Conservation (phyloP, 2,888 invertebrate species). For the Ectemnius cavifrons region DNA sequence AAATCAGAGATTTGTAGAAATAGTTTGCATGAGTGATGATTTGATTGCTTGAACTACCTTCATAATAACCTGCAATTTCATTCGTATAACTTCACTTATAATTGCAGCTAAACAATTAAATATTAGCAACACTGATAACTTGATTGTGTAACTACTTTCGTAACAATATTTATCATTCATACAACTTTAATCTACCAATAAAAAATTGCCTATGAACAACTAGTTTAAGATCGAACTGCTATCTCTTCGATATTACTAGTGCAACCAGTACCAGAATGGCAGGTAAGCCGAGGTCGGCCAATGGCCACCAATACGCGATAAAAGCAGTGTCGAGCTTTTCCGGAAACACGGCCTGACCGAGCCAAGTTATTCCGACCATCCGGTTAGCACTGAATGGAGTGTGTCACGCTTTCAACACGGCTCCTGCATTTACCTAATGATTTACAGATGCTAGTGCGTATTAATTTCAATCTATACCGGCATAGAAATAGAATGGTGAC, state of each 20-base stretch:
- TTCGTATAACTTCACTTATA: too few relatives aligned
- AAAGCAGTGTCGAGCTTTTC: constrained; percentile 3
- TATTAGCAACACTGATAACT: too few relatives aligned
- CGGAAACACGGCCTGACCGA: not conserved
- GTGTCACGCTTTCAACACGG: constrained; percentile 69
- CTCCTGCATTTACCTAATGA: constrained; percentile 74
- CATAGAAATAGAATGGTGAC: constrained; percentile 63
- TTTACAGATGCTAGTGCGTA: constrained; percentile 78
- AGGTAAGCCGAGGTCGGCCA: too few relatives aligned
- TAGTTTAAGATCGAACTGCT: not conserved
- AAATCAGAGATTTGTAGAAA: too few relatives aligned
- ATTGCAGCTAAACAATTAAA: too few relatives aligned
- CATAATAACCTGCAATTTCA: too few relatives aligned
- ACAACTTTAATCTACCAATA: not conserved
- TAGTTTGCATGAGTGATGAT: too few relatives aligned
- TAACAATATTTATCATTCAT: too few relatives aligned
- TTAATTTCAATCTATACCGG: constrained; percentile 77
- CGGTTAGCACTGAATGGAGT: constrained; percentile 55
- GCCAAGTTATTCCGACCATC: not conserved
- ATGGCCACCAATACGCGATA: not conserved
- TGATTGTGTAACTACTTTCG: too few relatives aligned
- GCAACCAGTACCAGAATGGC: too few relatives aligned
- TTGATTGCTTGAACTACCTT: too few relatives aligned
- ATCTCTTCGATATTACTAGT: too few relatives aligned
- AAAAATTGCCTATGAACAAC: constrained; percentile 10